phyloP scores from a whole-genome alignment of 2,113 vertebrate species.

The Felis chaus region DNA sequence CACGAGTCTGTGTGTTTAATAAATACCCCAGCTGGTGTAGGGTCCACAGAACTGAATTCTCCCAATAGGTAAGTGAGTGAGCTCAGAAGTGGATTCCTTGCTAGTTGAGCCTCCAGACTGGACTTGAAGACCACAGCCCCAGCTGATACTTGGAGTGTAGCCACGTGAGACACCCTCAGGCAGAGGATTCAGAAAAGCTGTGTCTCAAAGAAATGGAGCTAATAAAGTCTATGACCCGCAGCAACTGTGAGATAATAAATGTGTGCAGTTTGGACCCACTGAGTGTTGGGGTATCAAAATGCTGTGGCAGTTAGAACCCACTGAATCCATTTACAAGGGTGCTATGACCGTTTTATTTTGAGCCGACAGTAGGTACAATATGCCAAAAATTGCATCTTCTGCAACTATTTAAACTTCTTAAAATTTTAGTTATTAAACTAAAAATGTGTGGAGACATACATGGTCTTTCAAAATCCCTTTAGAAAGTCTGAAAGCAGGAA shows the following conservation, averaged over 20 bases:
- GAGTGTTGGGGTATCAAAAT: neutral
- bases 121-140: neutral
- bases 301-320: neutral
- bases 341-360: neutral
- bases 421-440: constrained; percentile 11
- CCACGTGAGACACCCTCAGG: neutral
- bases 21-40: neutral
- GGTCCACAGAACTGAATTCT: neutral
- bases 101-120: neutral
- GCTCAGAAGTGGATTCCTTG: neutral
- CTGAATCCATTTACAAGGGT: neutral
- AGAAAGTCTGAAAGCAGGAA: neutral
- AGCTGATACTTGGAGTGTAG: neutral
- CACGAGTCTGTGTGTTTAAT: neutral
- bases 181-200: neutral
- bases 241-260: neutral
- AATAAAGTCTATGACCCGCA: neutral
- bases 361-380: neutral
- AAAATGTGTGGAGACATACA: neutral
- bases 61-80: neutral
- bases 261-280: neutral
- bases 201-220: neutral
- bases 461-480: neutral
- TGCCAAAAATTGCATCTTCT: neutral
- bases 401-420: neutral